Conservation (phyloP, 2,113 vertebrate genomes). For the Rynchops niger region DNA sequence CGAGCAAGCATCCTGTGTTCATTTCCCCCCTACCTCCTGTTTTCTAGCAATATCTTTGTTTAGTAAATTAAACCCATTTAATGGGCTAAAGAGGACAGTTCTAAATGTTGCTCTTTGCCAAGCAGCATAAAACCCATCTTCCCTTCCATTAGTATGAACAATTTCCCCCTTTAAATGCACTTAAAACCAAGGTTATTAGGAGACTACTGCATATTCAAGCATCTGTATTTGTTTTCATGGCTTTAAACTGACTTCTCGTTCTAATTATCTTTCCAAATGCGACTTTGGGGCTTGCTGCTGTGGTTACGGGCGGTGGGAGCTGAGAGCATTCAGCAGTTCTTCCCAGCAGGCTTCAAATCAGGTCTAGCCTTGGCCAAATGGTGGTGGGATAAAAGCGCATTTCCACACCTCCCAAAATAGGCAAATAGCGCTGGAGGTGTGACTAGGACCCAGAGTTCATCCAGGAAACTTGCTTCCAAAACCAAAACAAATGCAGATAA, state of each 20-base stretch:
- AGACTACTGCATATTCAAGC: slow-evolving; percentile 58
- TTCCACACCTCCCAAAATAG: neutral
- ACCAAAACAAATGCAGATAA: neutral
- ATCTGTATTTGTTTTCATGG: slow-evolving; percentile 62
- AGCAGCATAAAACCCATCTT: slow-evolving; percentile 67
- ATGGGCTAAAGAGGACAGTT: slow-evolving; percentile 53
- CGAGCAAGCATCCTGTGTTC: slow-evolving; percentile 12
- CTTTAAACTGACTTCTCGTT: slow-evolving; percentile 50
- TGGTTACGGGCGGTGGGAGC: neutral
- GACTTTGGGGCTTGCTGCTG: slow-evolving; percentile 33
- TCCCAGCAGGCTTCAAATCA: slow-evolving; percentile 13
- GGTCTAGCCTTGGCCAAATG: neutral
- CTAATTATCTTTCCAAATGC: slow-evolving; percentile 47
- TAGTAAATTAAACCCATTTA: slow-evolving; percentile 66
- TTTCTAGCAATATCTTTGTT: slow-evolving; percentile 57
- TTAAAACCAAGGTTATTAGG: slow-evolving; percentile 69
- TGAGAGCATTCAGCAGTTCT: neutral
- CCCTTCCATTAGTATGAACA: slow-evolving; percentile 67
- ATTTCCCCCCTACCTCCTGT: slow-evolving; percentile 56
- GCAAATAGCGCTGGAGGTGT: neutral
- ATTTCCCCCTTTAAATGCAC: slow-evolving; percentile 69
- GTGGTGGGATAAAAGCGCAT: neutral
- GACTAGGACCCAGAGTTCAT: neutral
- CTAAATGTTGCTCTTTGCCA: slow-evolving; percentile 56
- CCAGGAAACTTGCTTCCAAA: neutral